A percentile compares a stretch with the other conserved stretches of the same genome.
Conservation (phyloP, 2,113 vertebrate genomes). For the Choloepus hoffmanni region DNA sequence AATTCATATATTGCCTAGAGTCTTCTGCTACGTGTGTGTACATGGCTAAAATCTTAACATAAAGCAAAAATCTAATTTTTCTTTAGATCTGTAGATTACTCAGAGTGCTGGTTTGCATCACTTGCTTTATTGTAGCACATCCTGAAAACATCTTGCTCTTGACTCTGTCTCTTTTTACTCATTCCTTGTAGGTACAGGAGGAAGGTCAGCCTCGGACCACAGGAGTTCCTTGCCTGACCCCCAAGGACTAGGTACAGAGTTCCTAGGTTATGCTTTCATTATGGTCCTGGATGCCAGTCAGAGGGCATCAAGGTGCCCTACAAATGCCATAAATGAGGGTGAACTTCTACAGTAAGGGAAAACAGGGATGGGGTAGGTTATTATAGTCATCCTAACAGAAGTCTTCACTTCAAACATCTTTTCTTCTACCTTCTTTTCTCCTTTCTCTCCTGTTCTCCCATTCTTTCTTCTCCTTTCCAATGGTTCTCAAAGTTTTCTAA, state of each 20-base stretch:
- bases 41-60: neutral
- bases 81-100: neutral
- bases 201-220: neutral
- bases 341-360: neutral
- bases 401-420: neutral
- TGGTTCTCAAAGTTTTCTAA: neutral
- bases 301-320: neutral
- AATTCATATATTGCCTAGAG: neutral
- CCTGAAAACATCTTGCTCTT: neutral
- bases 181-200: neutral
- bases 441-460: neutral
- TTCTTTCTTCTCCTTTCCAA: neutral
- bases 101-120: neutral
- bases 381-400: neutral
- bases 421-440: neutral
- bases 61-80: conserved; percentile 15
- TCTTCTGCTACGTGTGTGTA: neutral
- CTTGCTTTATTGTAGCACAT: neutral
- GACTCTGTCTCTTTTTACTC: neutral
- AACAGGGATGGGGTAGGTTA: neutral
- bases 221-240: neutral
- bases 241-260: neutral
- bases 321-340: neutral
- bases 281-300: neutral
- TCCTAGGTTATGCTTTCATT: neutral